Percentiles rank a stretch among this genome's conserved stretches.
Conservation (phyloP, 2,888 invertebrate species). For the Acrobeloides nanus region DNA sequence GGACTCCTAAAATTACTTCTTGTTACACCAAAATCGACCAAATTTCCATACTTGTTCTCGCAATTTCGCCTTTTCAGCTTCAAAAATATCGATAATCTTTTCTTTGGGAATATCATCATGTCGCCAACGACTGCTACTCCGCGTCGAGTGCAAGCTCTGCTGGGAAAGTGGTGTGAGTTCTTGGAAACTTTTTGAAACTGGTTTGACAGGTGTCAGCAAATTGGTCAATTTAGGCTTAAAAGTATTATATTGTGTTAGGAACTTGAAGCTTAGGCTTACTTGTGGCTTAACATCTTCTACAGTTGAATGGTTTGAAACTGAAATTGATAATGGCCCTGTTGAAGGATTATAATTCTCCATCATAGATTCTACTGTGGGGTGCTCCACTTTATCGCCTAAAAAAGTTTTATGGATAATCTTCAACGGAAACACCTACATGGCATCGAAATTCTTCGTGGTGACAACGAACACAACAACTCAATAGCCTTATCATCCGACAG, state of each 20-base stretch:
- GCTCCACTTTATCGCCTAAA: constrained; percentile 44
- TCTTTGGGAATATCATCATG: constrained; percentile 92
- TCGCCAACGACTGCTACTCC: constrained; percentile 65
- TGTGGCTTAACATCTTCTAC: too few species aligned
- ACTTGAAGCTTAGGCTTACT: too few species aligned
- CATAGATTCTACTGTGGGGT: constrained; percentile 41
- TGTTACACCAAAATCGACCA: too few species aligned
- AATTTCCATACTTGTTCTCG: constrained; percentile 62
- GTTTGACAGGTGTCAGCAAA: constrained; percentile 1
- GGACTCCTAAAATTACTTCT: constrained; percentile 20
- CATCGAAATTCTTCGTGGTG: constrained; percentile 36
- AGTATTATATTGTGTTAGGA: too few species aligned
- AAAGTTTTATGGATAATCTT: too few species aligned
- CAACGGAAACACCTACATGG: too few species aligned
- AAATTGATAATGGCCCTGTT: background rate
- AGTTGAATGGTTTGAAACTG: too few species aligned
- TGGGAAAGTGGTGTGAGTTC: constrained; percentile 19
- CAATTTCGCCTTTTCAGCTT: constrained; percentile 85
- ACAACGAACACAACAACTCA: constrained; percentile 85
- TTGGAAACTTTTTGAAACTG: constrained; percentile 4
- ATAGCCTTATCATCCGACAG: constrained; percentile 94
- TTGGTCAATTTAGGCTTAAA: background rate
- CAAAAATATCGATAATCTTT: constrained; percentile 81
- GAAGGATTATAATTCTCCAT: constrained; percentile 16
- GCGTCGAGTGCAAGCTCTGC: too few species aligned